Percentiles rank a stretch among this genome's conserved stretches.
Evolutionary conservation across 1,140 invertebrate species (phyloP).

Genomic region (Yoshiicerus persimilis): DNA sequence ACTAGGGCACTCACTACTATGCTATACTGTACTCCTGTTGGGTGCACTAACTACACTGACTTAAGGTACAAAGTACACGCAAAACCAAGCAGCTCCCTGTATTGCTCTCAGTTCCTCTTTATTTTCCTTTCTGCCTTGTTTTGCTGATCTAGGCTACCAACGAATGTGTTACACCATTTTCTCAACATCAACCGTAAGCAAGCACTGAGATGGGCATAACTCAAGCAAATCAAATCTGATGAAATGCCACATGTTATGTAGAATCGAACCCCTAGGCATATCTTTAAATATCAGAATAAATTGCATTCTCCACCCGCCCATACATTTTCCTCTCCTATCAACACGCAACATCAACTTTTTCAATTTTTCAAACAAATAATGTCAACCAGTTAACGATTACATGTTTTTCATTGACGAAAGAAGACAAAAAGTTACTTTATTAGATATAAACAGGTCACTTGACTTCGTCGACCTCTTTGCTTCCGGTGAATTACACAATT

Average conservation of each 20-base stretch:
- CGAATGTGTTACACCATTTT: background rate
- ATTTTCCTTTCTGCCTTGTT: background rate
- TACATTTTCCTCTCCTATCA: background rate
- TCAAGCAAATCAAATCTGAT: background rate
- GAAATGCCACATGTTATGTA: background rate
- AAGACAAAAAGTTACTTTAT: background rate
- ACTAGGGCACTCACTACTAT: too few relatives aligned
- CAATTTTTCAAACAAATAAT: background rate
- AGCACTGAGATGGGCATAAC: background rate
- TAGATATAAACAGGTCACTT: background rate
- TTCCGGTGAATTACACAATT: background rate
- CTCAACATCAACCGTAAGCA: background rate
- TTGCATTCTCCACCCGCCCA: background rate
- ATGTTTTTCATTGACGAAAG: background rate
- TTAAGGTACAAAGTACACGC: background rate
- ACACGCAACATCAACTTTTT: background rate
- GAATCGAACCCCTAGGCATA: too few relatives aligned
- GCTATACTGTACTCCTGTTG: too few relatives aligned
- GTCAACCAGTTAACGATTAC: background rate
- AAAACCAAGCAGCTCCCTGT: background rate
- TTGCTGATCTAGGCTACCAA: background rate
- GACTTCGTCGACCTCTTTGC: background rate
- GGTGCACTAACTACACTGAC: background rate
- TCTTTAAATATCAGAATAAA: too few relatives aligned
- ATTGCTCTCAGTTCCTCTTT: too few relatives aligned